Conservation (phyloP, 1,140 invertebrate species). For the Pantala flavescens region DNA sequence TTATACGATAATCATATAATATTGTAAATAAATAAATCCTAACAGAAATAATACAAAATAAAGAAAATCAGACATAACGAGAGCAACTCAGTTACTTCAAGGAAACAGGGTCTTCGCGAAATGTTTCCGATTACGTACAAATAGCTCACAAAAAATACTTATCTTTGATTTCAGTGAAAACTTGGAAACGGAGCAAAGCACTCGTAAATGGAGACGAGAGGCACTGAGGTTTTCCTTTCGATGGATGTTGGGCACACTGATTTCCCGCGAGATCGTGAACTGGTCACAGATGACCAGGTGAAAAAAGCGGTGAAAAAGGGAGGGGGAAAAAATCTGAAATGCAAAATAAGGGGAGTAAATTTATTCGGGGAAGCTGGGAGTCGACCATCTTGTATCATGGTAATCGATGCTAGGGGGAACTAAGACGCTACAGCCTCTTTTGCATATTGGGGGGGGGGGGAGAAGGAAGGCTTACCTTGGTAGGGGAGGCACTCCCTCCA, state of each 20-base stretch:
- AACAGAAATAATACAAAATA: too few species aligned
- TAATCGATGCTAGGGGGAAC: not conserved
- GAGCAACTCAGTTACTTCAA: too few species aligned
- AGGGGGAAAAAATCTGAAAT: not conserved
- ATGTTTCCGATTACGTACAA: too few species aligned
- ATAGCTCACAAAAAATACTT: too few species aligned
- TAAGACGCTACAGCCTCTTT: not conserved
- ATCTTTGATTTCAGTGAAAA: too few species aligned
- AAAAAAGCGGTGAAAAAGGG: not conserved
- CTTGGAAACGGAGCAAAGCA: too few species aligned
- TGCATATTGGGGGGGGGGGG: not conserved
- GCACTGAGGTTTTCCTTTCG: not conserved
- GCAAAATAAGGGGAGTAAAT: not conserved
- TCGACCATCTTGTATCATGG: not conserved
- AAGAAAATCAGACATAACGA: too few species aligned
- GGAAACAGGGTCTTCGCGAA: too few species aligned
- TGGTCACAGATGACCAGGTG: not conserved
- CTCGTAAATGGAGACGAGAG: too few species aligned
- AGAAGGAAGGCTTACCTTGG: not conserved
- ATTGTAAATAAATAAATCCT: too few species aligned
- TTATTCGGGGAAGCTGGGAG: not conserved
- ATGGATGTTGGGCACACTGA: too few species aligned
- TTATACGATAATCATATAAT: too few species aligned
- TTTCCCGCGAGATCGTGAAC: not conserved
- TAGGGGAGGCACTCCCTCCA: not conserved